Conservation (phyloP, 2,888 invertebrate genomes). For the Diogma glabrata region DNA sequence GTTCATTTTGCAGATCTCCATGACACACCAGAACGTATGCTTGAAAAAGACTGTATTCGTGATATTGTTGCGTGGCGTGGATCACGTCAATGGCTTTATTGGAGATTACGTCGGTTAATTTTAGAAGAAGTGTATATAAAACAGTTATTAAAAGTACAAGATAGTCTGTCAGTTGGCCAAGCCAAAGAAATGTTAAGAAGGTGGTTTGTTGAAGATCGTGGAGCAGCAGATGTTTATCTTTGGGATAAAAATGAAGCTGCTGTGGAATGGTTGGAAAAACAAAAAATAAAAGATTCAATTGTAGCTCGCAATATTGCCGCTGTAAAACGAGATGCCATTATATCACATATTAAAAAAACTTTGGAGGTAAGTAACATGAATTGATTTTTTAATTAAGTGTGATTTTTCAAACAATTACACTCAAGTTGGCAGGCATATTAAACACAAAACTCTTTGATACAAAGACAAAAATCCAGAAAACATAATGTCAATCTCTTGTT, state of each 20-base stretch:
- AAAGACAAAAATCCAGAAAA: too few species aligned
- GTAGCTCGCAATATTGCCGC: conserved; percentile 69
- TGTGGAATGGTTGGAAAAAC: conserved; percentile 66
- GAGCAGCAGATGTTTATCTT: conserved; percentile 72
- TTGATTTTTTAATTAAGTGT: too few species aligned
- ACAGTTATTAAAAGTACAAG: conserved; percentile 52
- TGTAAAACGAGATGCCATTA: conserved; percentile 70
- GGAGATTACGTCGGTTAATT: conserved; percentile 74
- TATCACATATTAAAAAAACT: conserved; percentile 65
- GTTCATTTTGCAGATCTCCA: conserved; percentile 96
- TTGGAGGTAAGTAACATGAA: conserved; percentile 58
- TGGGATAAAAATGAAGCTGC: conserved; percentile 87
- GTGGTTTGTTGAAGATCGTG: conserved; percentile 90
- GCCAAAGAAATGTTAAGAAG: conserved; percentile 80
- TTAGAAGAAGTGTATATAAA: conserved; percentile 55
- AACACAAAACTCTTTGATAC: too few species aligned
- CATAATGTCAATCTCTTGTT: too few species aligned
- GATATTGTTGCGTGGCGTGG: conserved; percentile 81
- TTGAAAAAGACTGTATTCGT: conserved; percentile 83
- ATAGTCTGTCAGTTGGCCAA: conserved; percentile 57
- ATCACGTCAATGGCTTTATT: conserved; percentile 71
- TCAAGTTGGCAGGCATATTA: too few species aligned
- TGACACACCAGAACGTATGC: conserved; percentile 95
- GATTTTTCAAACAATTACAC: too few species aligned
- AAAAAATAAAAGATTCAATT: conserved; percentile 52